phyloP scores from a whole-genome alignment of 2,888 invertebrate species.

The Odontothrips loti region DNA sequence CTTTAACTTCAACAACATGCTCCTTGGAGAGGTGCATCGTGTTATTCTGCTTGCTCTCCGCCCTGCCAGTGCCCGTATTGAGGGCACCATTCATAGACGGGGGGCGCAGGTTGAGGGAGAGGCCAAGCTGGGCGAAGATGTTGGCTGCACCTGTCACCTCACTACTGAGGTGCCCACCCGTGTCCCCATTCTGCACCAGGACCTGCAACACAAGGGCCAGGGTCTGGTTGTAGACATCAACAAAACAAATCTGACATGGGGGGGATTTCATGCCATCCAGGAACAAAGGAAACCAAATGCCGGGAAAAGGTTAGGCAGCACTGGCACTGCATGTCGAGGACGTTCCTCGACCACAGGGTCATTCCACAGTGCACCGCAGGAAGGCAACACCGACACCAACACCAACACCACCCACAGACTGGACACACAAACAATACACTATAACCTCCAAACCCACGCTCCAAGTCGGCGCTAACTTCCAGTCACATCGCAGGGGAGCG shows the following conservation, averaged over 20 bases:
- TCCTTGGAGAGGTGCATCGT: constrained; percentile 27
- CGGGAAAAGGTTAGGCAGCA: too few species aligned
- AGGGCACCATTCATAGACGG: constrained; percentile 36
- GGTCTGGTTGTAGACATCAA: neutral
- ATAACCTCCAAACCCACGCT: too few species aligned
- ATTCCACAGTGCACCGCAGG: too few species aligned
- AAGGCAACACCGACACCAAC: too few species aligned
- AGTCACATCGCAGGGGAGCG: too few species aligned
- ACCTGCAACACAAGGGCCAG: neutral
- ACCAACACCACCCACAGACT: too few species aligned
- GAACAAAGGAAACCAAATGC: too few species aligned
- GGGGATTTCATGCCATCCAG: too few species aligned
- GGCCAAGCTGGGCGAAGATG: constrained; percentile 36
- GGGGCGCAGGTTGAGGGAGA: constrained; percentile 34
- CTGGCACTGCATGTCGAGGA: too few species aligned
- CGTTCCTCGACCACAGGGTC: too few species aligned
- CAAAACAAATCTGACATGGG: neutral
- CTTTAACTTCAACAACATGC: constrained; percentile 39
- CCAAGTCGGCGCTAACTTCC: too few species aligned
- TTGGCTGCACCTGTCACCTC: constrained; percentile 31
- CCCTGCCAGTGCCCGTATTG: neutral
- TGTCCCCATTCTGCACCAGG: constrained; percentile 8
- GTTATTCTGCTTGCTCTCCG: neutral
- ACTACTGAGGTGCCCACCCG: constrained; percentile 37
- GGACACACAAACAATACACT: too few species aligned